Evolutionary conservation across 2,113 vertebrate genomes (phyloP).

Genomic region (Hippocampus abdominalis): DNA sequence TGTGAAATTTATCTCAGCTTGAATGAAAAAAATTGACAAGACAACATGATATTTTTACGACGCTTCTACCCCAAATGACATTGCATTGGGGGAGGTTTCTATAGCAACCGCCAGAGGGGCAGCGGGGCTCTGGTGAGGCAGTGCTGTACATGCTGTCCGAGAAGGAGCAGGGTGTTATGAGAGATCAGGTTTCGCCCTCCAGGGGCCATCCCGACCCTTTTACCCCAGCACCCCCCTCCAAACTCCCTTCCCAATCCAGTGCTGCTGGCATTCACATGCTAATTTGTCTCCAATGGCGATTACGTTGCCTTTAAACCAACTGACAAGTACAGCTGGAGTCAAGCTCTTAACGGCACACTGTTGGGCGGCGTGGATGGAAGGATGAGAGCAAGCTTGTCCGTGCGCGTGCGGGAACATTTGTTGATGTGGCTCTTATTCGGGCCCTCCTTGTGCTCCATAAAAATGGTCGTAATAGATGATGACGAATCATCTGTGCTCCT

Average conservation of each 20-base stretch:
- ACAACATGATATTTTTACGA: slow-evolving; percentile 42
- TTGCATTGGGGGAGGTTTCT: slow-evolving; percentile 78
- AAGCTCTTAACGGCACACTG: slow-evolving; percentile 75
- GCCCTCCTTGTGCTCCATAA: slow-evolving; percentile 40
- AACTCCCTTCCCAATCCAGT: slow-evolving; percentile 62
- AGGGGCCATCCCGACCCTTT: slow-evolving; percentile 55
- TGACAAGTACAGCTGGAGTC: slow-evolving; percentile 93
- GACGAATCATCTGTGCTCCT: slow-evolving; percentile 50
- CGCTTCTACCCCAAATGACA: slow-evolving; percentile 57
- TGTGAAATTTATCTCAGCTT: neutral
- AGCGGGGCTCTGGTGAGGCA: slow-evolving; percentile 76
- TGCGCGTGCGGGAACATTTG: slow-evolving; percentile 27
- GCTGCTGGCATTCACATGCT: slow-evolving; percentile 90
- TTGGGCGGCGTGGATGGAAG: slow-evolving; percentile 48
- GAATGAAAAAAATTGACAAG: neutral
- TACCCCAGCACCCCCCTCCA: slow-evolving; percentile 63
- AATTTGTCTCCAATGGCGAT: slow-evolving; percentile 93
- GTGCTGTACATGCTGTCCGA: slow-evolving; percentile 71
- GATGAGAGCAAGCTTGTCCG: slow-evolving; percentile 15
- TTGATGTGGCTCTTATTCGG: slow-evolving; percentile 45
- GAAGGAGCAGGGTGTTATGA: slow-evolving; percentile 76
- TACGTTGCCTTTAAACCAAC: slow-evolving; percentile 88
- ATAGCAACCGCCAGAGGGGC: slow-evolving; percentile 82
- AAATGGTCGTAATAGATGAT: slow-evolving; percentile 55
- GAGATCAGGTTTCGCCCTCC: slow-evolving; percentile 82